Evolutionary conservation across 1,140 invertebrate genomes (phyloP), one percentile per base, ranked within the genome.

Genomic region (Listronotus bonariensis): DNA sequence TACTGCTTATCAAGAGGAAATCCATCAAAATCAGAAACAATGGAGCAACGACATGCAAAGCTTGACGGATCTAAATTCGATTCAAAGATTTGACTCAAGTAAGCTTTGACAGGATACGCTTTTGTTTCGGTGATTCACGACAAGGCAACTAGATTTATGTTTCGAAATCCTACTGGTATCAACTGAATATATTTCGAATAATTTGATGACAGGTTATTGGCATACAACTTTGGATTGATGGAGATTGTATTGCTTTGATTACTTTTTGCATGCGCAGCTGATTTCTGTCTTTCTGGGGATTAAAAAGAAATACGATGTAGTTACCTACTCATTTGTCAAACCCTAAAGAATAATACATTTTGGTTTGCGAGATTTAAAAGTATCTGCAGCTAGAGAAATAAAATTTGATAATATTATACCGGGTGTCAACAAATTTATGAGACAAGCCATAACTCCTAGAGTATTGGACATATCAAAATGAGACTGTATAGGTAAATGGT

Each of bases 21-120:
- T 73, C 72, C 72, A 73, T 73, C 72, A 73, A 73, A 72, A 70
- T 66, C 58, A 62, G 63, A 70, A 74, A 74, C 72, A 74, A 74
- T 74, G 69, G 70, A 65, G 63, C 66, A 67, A 66, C 68, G 66
- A 69, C 63, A 72, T 70, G 70, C 68, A 72, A 69, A 72, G 70
- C 72, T n/a, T 71, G 69, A 69, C 67, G 72, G 72, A 73, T 73
- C 70, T 70, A 71, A 73, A 73, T 68, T 72, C 70, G 68, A 68
- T 68, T 55, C 64, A 68, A 66, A 67, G 68, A 74, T 74, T 74
- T 74, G 70, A 74, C 55, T 69, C 65, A 53, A 67, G 65, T 52
- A 69, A 71, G 67, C 72, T 62, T 60, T 74, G 72, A 74, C 72
- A 74, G 69, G 59, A 71, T 62, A 66, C 65, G 59, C 71, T 71